Evolutionary conservation across 2,888 invertebrate species (phyloP), one percentile per base, ranked within the genome.

Genomic region (Lycocerus yunnanus): DNA sequence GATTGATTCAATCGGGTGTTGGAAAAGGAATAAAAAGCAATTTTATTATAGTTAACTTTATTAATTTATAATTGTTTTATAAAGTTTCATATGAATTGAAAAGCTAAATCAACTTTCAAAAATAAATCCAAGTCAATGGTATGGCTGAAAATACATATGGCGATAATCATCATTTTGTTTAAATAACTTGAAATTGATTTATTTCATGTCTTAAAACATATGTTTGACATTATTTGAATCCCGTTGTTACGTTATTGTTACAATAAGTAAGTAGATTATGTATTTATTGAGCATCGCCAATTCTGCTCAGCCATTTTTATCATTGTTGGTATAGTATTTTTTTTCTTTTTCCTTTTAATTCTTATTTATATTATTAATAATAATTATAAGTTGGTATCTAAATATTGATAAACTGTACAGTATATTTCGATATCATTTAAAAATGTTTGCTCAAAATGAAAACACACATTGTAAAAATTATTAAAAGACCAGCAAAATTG

Each of bases 51-150:
- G 86, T 87, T 86, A 87, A 87, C 87, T 87, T 87, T 87, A 87
- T 87, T 86, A 85, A 86, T 86, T 87, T 87, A 86, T 87, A 87
- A 87, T 87, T 87, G 86, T 87, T 86, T 87, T 87, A 87, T 87
- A 87, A 87, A 87, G 86, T 86, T 87, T 86, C 84, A 86, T 86
- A 86, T 86, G 86, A 87, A 86, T 84, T 86, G 84, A 85, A 85
- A 85, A 86, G 85, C 83, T 78, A 77, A 75, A 77, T 71, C 71
- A 77, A 75, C 65, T 83, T 81, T 82, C 82, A 82, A 78, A 84
- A 85, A 85, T 84, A 85, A 86, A 86, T 84, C 84, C 85, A 85
- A 85, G 82, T 79, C 84, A 83, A 84, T 81, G 24, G 60, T 58
- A 58, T 68, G 66, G 68, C 69, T 71, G 67, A 76, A 76, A 74